Evolutionary conservation across 2,888 invertebrate genomes (phyloP), one percentile per base, ranked within the genome.

Genomic region (Tiliacea citrago): DNA sequence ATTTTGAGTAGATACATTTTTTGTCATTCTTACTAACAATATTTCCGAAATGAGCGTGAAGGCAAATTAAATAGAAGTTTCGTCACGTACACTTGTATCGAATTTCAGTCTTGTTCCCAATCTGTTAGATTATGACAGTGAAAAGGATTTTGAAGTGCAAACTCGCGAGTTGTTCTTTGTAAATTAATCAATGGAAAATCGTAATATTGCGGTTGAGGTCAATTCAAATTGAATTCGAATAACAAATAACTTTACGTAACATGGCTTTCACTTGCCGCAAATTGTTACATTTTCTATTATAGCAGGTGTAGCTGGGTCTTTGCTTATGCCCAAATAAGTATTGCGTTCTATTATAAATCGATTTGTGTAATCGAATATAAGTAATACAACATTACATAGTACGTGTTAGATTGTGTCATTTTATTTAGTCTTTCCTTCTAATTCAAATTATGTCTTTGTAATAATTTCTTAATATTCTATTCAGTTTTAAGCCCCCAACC

Each of bases 191-290:
- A 85, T 86, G 84, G 84, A 81, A 85, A 88, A 85, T 75, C 70
- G 77, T 84, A 82, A 80, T 81, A 86, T 86, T 85, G 87, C 82
- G 85, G 88, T 88, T 88, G 87, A 84, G 89, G 88, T 89, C 88
- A 88, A 79, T 76, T 83, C 75, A 78, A 88, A 87, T 86, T 80
- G 81, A 87, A 86, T 83, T 84, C 83, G 80, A 89, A 91, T 87
- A 86, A 75, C 85, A 82, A 84, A 86, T 84, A 88, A 87, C 75
- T 88, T 93, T 92, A 91, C 90, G 90, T 91, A 94, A 94, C 79
- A 73, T 72, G 76, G 90, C 94, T 94, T 94, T 94, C 94, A 86
- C 93, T 87, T 67, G 79, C 89, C 92, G 89, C 91, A 90, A 90
- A 81, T 85, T 66, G 81, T 82, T 83, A 79, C 78, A 85, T 78